phyloP scores from a whole-genome alignment of 2,888 invertebrate species.

The Anodontia alba region DNA sequence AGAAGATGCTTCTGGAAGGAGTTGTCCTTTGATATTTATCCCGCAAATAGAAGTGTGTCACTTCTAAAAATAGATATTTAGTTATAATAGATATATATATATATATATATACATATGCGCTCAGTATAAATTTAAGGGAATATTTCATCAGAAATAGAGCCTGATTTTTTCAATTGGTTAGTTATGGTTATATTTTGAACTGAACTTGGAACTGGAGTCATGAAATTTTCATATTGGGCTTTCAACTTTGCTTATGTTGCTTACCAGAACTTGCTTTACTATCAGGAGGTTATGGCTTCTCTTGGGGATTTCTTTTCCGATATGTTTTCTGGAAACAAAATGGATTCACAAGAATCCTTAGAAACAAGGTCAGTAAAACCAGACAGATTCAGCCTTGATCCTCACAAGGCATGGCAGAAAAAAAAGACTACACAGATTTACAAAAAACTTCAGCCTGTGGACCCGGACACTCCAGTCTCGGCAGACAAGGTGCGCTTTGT shows the following conservation, averaged over 20 bases:
- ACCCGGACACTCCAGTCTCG: conserved; percentile 64
- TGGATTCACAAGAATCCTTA: neutral
- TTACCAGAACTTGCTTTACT: neutral
- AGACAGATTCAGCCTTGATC: conserved; percentile 42
- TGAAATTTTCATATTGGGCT: neutral
- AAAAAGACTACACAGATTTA: conserved; percentile 48
- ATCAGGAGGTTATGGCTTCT: neutral
- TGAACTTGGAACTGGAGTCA: too few relatives aligned
- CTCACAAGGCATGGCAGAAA: conserved; percentile 60
- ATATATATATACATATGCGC: too few relatives aligned
- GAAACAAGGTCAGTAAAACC: conserved; percentile 14
- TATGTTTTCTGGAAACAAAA: neutral
- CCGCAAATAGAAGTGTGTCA: too few relatives aligned
- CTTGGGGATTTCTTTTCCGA: neutral
- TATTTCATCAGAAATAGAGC: too few relatives aligned
- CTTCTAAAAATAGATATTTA: too few relatives aligned
- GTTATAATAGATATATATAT: too few relatives aligned
- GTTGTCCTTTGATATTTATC: too few relatives aligned
- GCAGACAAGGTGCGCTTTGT: conserved; percentile 88
- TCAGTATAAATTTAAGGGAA: too few relatives aligned
- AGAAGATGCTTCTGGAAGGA: too few relatives aligned
- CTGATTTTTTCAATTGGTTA: too few relatives aligned
- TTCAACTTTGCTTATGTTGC: neutral
- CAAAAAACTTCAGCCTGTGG: conserved; percentile 59
- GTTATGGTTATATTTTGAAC: too few relatives aligned